These are phyloP conservation scores for Cavia porcellus DNA, from an alignment of 2,113 vertebrate species.

Conservation along the genomic window DNA sequence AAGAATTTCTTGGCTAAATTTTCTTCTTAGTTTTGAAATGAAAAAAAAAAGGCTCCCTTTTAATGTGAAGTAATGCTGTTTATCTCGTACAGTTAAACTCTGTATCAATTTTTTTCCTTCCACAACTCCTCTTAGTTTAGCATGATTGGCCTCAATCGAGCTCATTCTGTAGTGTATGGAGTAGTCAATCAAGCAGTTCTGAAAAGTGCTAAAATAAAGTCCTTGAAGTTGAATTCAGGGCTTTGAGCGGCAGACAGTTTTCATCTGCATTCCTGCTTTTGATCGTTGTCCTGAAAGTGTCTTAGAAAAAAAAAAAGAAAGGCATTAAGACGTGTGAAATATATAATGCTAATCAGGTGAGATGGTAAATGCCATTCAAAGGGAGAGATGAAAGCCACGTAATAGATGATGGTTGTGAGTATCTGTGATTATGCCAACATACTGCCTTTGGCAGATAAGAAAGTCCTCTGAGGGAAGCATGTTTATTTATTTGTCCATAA, in stretches of 20 bases:
- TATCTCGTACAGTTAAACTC: slow-evolving; percentile 71
- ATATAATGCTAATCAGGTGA: slow-evolving; percentile 69
- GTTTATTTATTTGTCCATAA: not conserved
- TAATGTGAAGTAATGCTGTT: slow-evolving; percentile 74
- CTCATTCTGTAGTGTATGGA: slow-evolving; percentile 62
- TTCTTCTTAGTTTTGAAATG: slow-evolving; percentile 63
- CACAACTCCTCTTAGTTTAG: slow-evolving; percentile 69
- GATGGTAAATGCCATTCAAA: slow-evolving; percentile 52
- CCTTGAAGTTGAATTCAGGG: slow-evolving; percentile 74
- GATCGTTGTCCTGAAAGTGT: slow-evolving; percentile 66
- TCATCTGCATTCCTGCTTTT: slow-evolving; percentile 67
- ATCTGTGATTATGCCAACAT: slow-evolving; percentile 46
- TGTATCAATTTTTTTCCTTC: slow-evolving; percentile 60
- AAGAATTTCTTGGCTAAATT: slow-evolving; percentile 53
- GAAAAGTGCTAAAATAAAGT: slow-evolving; percentile 74
- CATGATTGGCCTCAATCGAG: slow-evolving; percentile 73
- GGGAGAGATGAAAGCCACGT: not conserved
- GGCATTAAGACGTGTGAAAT: slow-evolving; percentile 42
- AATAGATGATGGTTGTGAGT: slow-evolving; percentile 50
- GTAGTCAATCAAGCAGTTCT: slow-evolving; percentile 77
- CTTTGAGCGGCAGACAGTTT: slow-evolving; percentile 59
- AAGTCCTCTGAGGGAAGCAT: not conserved
- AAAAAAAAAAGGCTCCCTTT: slow-evolving; percentile 35
- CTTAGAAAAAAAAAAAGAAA: slow-evolving; percentile 67
- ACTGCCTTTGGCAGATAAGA: slow-evolving; percentile 15